A percentile compares a stretch with the other conserved stretches of the same genome.
Evolutionary conservation across 2,113 vertebrate genomes (phyloP).

Genomic region (Leucopsar rothschildi): DNA sequence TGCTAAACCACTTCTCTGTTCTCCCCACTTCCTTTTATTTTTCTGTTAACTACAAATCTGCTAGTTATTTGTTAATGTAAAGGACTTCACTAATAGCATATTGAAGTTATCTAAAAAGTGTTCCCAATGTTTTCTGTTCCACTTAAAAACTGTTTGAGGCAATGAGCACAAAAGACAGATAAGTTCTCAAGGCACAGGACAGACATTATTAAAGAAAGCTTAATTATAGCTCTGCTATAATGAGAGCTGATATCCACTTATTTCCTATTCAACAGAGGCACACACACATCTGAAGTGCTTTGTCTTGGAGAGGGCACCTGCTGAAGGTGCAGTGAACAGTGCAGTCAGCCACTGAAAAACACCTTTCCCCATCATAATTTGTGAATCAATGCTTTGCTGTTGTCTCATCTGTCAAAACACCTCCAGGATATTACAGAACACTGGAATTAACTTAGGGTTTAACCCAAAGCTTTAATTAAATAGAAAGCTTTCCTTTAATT

Average conservation of each 20-base stretch:
- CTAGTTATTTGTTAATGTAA: background rate
- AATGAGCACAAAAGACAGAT: background rate
- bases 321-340: background rate
- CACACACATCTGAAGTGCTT: background rate
- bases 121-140: background rate
- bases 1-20: background rate
- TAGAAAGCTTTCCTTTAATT: background rate
- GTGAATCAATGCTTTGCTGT: background rate
- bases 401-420: background rate
- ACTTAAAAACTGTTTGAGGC: background rate
- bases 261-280: background rate
- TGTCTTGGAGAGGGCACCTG: background rate
- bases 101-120: background rate
- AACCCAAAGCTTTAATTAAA: background rate
- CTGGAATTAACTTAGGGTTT: background rate
- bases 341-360: background rate
- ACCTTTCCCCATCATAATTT: background rate
- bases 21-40: background rate
- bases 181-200: background rate
- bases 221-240: background rate
- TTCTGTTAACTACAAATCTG: background rate
- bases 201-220: background rate
- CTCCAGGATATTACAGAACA: background rate
- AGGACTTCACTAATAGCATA: background rate
- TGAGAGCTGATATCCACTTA: background rate